phyloP scores from a whole-genome alignment of 2,113 vertebrate genomes.

The Trogon surrucura region DNA sequence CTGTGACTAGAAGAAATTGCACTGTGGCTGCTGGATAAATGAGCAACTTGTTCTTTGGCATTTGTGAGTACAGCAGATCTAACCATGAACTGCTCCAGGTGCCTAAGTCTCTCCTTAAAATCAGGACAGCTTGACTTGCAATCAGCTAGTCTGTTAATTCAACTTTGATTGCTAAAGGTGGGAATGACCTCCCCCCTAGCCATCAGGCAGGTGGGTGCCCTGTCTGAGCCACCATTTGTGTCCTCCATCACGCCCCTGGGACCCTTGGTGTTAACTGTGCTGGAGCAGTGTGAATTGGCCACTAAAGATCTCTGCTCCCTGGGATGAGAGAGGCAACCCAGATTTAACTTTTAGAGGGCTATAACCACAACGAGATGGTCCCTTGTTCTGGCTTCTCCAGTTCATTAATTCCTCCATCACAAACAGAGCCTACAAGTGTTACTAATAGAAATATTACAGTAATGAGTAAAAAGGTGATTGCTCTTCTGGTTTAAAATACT shows the following conservation, averaged over 20 bases:
- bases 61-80: background rate
- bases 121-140: background rate
- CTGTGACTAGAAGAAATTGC: slow-evolving; percentile 39
- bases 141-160: background rate
- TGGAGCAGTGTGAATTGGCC: background rate
- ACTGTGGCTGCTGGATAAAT: background rate
- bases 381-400: background rate
- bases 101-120: background rate
- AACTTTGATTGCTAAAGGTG: background rate
- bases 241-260: fast-evolving
- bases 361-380: background rate
- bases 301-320: background rate
- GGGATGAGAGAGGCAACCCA: background rate
- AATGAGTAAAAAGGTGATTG: background rate
- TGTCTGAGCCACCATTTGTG: background rate
- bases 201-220: background rate
- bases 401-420: background rate
- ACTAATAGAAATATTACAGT: background rate
- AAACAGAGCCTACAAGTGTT: background rate
- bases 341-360: background rate
- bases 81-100: background rate
- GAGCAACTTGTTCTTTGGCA: background rate
- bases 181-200: background rate
- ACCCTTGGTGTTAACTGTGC: fast-evolving
- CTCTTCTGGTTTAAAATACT: background rate